Base-by-base conservation (phyloP, 2,797 vertebrate genomes). In the Neomorphus geoffroyi region DNA sequence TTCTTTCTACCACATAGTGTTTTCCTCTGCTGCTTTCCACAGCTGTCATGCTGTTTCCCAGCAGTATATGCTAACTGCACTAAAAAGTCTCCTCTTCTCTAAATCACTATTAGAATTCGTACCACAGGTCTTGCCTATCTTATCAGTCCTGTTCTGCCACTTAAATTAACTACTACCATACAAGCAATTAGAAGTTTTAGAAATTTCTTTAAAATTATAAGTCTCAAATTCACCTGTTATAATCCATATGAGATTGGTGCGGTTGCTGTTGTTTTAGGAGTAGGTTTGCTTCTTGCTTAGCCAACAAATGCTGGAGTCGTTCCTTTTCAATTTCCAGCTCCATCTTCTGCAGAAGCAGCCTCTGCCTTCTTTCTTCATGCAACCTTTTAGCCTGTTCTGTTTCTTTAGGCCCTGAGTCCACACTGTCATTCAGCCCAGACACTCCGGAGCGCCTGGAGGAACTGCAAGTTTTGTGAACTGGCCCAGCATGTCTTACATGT, bases 261-360 rank as follows among this genome's bases (percentile, higher is more conserved):
- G 99, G 98, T 80, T 98, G 98, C 95, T 98, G 98, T 67, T 98
- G 99, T 96, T 99, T 99, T 32, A 98, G 97, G 65, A 98, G 94
- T 45, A 99, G 96, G 80, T 98, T 98, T 88, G 98, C 98, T 93
- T 99, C 99, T 95, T 99, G 99, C 84, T 99, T 98, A 64, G 98
- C 98, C 80, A 99, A 96, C 53, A 99, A 97, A 70, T 98, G 97
- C 86, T 99, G 99, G 73, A 99, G 98, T 86, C 95, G 98, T 69
- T 99, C 99, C 92, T 98, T 98, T 97, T 99, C 99, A 90, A 97
- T 95, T 98, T 99, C 99, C 94, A 99, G 97, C 96, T 99, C 99
- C 97, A 99, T 98, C 97, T 99, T 99, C 97, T 99, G 99, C 96
- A 99, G 96, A 94, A 99, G 96, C 77, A 99, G 97, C 79, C 98